Percentiles rank a stretch among this genome's conserved stretches.
Evolutionary conservation across 1,140 invertebrate species (phyloP).

Genomic region (Ceratosolen fusciceps): DNA sequence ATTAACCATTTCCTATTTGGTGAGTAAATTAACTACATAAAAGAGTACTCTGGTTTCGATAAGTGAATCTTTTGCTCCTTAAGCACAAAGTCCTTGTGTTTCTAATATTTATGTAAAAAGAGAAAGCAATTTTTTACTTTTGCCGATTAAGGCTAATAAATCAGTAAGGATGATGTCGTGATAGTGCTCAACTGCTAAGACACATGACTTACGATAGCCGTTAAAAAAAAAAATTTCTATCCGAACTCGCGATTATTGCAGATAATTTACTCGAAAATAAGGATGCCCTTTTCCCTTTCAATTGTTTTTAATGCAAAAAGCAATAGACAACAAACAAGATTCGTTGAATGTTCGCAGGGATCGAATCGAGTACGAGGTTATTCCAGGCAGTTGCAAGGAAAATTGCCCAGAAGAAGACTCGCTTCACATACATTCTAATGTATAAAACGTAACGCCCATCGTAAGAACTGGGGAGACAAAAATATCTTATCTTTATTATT

Average conservation of each 20-base stretch:
- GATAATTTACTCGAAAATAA: neutral
- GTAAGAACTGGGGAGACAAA: neutral
- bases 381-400: conserved; percentile 60
- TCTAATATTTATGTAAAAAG: no score
- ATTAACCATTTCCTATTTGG: no score
- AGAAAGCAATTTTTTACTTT: no score
- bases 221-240: no score
- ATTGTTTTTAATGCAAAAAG: conserved; percentile 1
- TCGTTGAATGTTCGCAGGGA: conserved; percentile 61
- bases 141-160: no score
- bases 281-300: neutral
- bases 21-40: no score
- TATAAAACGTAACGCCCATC: conserved; percentile 23
- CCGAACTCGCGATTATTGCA: neutral
- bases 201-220: no score
- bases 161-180: no score
- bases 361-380: conserved; percentile 59
- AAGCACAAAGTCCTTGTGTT: no score
- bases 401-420: conserved; percentile 52
- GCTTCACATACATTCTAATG: conserved; percentile 43
- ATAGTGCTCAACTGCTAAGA: no score
- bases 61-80: no score
- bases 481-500: neutral
- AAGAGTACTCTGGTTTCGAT: no score
- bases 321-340: conserved; percentile 20